Percentiles rank a stretch among this genome's conserved stretches.
Conservation (phyloP, 2,797 vertebrate genomes). For the Enteromius fasciolatus region DNA sequence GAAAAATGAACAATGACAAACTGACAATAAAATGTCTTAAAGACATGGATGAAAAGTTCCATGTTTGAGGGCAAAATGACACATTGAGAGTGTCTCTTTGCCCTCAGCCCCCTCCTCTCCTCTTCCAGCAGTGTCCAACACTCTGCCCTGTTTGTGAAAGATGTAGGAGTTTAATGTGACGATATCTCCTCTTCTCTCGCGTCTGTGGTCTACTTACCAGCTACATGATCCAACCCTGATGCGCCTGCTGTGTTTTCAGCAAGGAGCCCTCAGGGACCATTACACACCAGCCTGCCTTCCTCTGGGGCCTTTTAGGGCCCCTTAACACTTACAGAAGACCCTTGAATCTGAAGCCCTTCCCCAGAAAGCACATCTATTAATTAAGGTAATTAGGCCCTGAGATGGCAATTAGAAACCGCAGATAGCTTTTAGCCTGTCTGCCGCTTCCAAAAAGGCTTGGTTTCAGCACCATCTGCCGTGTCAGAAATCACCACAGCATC, state of each 20-base stretch:
- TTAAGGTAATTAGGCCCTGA: constrained; percentile 95
- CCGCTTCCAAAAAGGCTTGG: constrained; percentile 79
- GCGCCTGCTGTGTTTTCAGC: constrained; percentile 85
- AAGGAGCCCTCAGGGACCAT: constrained; percentile 79
- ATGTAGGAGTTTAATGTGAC: constrained; percentile 75
- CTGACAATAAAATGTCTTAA: background rate
- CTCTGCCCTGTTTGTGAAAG: constrained; percentile 67
- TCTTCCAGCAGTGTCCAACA: constrained; percentile 45
- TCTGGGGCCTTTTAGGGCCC: constrained; percentile 83
- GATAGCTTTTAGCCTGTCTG: constrained; percentile 89
- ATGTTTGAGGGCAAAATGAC: constrained; percentile 41
- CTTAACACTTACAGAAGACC: constrained; percentile 82
- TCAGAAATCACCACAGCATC: constrained; percentile 79
- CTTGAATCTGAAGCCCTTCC: constrained; percentile 65
- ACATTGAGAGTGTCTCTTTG: constrained; percentile 38
- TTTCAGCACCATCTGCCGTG: constrained; percentile 90
- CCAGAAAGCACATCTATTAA: constrained; percentile 89
- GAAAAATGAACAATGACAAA: background rate
- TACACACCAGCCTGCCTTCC: constrained; percentile 75
- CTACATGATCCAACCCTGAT: constrained; percentile 84
- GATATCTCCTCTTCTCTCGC: constrained; percentile 75
- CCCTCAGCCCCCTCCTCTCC: constrained; percentile 19
- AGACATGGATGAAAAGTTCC: constrained; percentile 31
- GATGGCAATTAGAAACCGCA: constrained; percentile 90
- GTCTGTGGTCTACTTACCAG: constrained; percentile 76